Percentiles rank a stretch among this genome's conserved stretches.
Evolutionary conservation across 2,888 invertebrate species (phyloP).

Genomic region (Cheiracanthium punctorium): DNA sequence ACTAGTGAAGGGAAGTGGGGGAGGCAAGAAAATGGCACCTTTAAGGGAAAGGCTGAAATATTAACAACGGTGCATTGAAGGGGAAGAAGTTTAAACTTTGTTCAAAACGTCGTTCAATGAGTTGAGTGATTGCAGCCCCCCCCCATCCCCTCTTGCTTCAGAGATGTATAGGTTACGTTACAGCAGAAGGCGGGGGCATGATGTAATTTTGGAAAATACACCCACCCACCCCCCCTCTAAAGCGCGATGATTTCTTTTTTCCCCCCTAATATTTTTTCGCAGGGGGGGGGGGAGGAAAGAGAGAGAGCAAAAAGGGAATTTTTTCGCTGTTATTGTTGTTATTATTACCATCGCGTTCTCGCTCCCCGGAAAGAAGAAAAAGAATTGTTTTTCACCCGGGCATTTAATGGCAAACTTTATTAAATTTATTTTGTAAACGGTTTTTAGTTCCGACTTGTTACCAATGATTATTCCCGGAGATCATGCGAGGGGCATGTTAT

Average conservation of each 20-base stretch:
- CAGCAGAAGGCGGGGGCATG: slow-evolving; percentile 58
- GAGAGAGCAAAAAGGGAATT: slow-evolving; percentile 26
- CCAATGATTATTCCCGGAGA: slow-evolving; percentile 56
- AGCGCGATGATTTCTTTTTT: slow-evolving; percentile 43
- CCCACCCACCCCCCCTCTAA: slow-evolving; percentile 34
- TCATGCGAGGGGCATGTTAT: slow-evolving; percentile 48
- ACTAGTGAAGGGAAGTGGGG: slow-evolving; percentile 20
- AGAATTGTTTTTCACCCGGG: slow-evolving; percentile 30
- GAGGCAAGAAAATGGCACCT: slow-evolving; percentile 63
- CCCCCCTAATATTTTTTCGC: slow-evolving; percentile 5
- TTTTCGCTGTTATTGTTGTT: slow-evolving; percentile 33
- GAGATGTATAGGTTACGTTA: slow-evolving; percentile 63
- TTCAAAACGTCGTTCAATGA: slow-evolving; percentile 69
- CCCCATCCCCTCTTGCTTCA: slow-evolving; percentile 19
- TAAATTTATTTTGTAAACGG: slow-evolving; percentile 68
- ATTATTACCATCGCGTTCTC: slow-evolving; percentile 28
- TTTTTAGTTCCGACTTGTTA: slow-evolving; percentile 67
- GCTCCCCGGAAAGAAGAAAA: background rate
- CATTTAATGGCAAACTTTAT: slow-evolving; percentile 68
- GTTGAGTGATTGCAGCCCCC: slow-evolving; percentile 60
- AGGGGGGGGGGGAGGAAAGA: no score
- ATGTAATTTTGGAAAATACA: slow-evolving; percentile 68
- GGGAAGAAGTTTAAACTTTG: slow-evolving; percentile 69
- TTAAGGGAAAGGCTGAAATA: slow-evolving; percentile 64
- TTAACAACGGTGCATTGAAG: slow-evolving; percentile 67